Conservation (phyloP, 2,888 invertebrate species). For the Hirudinaria manillensis region DNA sequence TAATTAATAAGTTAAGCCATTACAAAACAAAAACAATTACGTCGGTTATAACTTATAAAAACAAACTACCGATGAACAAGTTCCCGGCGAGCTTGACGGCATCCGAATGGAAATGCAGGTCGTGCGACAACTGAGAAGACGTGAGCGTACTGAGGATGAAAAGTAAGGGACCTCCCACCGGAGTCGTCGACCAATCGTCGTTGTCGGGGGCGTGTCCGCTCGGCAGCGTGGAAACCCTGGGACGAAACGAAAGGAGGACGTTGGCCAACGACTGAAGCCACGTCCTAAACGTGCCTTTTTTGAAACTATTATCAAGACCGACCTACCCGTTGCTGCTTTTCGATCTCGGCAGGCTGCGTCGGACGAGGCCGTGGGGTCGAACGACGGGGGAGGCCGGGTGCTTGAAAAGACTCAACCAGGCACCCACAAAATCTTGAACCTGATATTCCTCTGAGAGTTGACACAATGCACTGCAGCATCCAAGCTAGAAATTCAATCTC, state of each 20-base stretch:
- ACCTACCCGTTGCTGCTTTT: conserved; percentile 3
- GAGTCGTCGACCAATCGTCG: conserved; percentile 40
- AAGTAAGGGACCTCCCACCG: conserved; percentile 49
- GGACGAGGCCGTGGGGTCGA: background rate
- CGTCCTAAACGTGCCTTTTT: too few relatives aligned
- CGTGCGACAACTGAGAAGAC: conserved; percentile 58
- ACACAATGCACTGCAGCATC: conserved; percentile 67
- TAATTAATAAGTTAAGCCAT: background rate
- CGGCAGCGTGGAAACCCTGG: background rate
- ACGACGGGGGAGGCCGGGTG: background rate
- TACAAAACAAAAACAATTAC: background rate
- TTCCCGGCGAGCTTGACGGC: conserved; percentile 59
- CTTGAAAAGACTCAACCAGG: conserved; percentile 57
- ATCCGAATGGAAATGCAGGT: conserved; percentile 58
- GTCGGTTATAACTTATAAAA: too few relatives aligned
- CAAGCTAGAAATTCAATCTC: conserved; percentile 54
- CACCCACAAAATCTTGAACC: conserved; percentile 64
- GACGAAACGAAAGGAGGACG: too few relatives aligned
- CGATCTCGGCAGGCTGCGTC: background rate
- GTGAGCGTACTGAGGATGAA: conserved; percentile 45
- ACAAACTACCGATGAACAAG: conserved; percentile 58
- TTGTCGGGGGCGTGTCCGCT: conserved; percentile 41
- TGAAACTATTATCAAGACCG: background rate
- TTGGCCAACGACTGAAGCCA: too few relatives aligned
- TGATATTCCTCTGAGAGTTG: conserved; percentile 64